Conservation (phyloP, 2,113 vertebrate genomes). For the Spea bombifrons region DNA sequence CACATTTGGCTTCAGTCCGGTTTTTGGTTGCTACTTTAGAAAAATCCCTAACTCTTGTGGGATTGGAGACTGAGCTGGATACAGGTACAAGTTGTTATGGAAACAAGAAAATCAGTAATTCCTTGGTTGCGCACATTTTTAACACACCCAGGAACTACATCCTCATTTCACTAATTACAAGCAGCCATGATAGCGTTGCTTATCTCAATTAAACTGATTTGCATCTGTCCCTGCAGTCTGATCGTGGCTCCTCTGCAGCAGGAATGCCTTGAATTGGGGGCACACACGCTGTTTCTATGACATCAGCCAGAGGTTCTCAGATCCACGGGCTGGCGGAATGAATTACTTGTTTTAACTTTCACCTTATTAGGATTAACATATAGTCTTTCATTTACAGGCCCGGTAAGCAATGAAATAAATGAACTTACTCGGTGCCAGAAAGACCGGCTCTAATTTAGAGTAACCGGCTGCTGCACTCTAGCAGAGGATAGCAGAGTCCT, state of each 20-base stretch:
- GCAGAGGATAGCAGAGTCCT: background rate
- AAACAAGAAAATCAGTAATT: conserved; percentile 40
- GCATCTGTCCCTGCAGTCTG: conserved; percentile 49
- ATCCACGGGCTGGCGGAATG: background rate
- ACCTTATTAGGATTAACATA: background rate
- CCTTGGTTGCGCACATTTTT: conserved; percentile 39
- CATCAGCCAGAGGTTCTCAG: background rate
- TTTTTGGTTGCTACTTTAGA: too few relatives aligned
- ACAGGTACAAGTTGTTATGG: conserved; percentile 47
- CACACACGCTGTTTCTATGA: background rate
- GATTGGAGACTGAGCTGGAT: conserved; percentile 15
- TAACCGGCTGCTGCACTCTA: too few relatives aligned
- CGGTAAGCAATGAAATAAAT: background rate
- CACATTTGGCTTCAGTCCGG: too few relatives aligned
- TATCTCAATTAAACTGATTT: conserved; percentile 49
- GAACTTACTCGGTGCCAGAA: background rate
- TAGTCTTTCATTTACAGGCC: background rate
- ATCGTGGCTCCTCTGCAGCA: conserved; percentile 45
- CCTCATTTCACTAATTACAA: conserved; percentile 50
- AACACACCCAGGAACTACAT: conserved; percentile 45
- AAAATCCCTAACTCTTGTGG: conserved; percentile 9
- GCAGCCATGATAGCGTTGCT: conserved; percentile 46
- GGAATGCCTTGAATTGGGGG: conserved; percentile 41
- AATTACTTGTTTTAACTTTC: background rate
- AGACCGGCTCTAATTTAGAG: background rate